Conservation (phyloP, 2,888 invertebrate genomes). For the Aricia artaxerxes region DNA sequence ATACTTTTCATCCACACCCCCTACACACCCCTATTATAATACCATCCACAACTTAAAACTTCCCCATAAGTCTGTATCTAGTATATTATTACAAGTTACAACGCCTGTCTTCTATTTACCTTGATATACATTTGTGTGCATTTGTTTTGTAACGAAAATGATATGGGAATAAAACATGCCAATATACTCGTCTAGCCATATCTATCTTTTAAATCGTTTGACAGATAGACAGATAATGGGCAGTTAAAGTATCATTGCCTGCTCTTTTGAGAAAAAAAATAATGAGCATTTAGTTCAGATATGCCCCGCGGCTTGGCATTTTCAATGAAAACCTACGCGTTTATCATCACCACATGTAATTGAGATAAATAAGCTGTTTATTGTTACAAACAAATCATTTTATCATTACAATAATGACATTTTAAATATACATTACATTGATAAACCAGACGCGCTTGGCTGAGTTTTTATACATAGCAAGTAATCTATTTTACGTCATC, state of each 20-base stretch:
- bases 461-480: neutral
- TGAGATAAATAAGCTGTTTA: conserved; percentile 11
- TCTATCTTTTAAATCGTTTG: neutral
- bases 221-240: conserved; percentile 10
- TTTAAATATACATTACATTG: neutral
- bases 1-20: neutral
- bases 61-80: no score
- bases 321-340: neutral
- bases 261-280: neutral
- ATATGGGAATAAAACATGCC: neutral
- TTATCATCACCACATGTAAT: neutral
- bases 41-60: no score
- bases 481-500: neutral
- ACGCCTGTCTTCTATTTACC: no score
- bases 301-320: neutral
- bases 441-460: neutral
- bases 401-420: neutral
- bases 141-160: neutral
- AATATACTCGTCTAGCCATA: neutral
- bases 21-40: no score
- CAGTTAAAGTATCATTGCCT: neutral
- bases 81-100: no score
- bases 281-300: neutral
- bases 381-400: neutral
- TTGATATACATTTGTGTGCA: no score